Evolutionary conservation across 2,797 vertebrate species (phyloP).

Genomic region (Gymnothorax reevesii): DNA sequence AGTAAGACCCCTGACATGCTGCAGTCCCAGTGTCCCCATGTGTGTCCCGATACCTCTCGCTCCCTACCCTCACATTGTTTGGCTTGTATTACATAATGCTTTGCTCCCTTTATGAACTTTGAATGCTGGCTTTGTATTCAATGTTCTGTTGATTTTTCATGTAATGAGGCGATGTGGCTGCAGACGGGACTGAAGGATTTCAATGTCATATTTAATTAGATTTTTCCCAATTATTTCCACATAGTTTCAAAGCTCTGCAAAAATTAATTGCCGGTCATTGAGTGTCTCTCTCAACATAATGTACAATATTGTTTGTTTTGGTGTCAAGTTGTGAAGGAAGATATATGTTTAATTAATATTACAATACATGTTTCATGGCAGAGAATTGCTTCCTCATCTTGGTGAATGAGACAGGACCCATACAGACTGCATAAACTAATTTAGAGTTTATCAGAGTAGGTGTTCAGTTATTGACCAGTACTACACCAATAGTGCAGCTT

Average conservation of each 20-base stretch:
- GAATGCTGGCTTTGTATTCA: not conserved
- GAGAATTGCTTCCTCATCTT: not conserved
- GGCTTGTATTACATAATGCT: not conserved
- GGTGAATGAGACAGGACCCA: not conserved
- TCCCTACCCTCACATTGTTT: not conserved
- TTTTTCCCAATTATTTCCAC: no score
- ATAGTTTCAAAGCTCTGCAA: not conserved
- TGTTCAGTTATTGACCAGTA: not conserved
- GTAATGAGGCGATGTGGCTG: not conserved
- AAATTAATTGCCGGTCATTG: not conserved
- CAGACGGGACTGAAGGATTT: no score
- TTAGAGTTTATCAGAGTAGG: not conserved
- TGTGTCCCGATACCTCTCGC: not conserved
- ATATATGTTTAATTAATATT: not conserved
- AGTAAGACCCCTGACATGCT: conserved; percentile 58
- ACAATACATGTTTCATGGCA: not conserved
- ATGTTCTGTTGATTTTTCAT: not conserved
- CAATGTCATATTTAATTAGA: no score
- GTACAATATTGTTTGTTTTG: not conserved
- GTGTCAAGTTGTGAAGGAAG: not conserved
- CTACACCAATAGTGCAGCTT: not conserved
- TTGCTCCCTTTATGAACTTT: not conserved
- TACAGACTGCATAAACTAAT: not conserved
- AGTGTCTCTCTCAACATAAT: not conserved
- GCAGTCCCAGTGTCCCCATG: not conserved